Evolutionary conservation across 2,797 vertebrate species (phyloP), one percentile per base, ranked within the genome.

Genomic region (Clarias pachynema): DNA sequence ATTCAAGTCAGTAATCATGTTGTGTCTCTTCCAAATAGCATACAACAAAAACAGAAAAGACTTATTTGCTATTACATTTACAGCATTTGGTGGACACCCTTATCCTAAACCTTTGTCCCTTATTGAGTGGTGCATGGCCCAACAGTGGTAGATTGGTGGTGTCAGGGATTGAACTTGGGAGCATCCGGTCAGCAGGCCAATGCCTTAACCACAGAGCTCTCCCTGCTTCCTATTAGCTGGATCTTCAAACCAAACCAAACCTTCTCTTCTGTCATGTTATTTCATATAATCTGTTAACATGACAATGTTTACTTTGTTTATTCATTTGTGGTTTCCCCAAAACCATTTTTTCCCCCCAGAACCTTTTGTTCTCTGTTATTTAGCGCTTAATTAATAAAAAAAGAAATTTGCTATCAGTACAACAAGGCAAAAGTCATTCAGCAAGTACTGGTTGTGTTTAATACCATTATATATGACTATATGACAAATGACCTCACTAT

Each of bases 281-380:
- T 37, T 62, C 5, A 62, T 9, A 5, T 78, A 78, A 78, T 18
- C 31, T 63, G 34, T 79, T 79, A 79, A 77, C 74, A 26, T 79
- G 24, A 79, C 34, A 79, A 20, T 10, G 5, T 44, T 40, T 63
- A 14, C 5, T 40, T 40, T 62, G 24, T 40, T 7, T 59, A 57
- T 75, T 9, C 20, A 20, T 56, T 56, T 75, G 49, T 37, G n/a
- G 26, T 59, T 77, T 22, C 56, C 57, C 29, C 26, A 29, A 29
- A 44, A 29, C 3, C 49, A 75, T 20, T 59, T 34, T 37, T 37
- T n/a, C n/a, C 34, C 34, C 34, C 34, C 34, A 34, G 34, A 34
- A 34, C 57, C 8, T 37, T 15, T 34, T 22, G 20, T 77, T 29
- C 44, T 53, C 7, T 5, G 29, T 18, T 34, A 57, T 77, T 53